A percentile compares a stretch with the other conserved stretches of the same genome.
Evolutionary conservation across 1,140 invertebrate species (phyloP).

Genomic region (Lerema accius): DNA sequence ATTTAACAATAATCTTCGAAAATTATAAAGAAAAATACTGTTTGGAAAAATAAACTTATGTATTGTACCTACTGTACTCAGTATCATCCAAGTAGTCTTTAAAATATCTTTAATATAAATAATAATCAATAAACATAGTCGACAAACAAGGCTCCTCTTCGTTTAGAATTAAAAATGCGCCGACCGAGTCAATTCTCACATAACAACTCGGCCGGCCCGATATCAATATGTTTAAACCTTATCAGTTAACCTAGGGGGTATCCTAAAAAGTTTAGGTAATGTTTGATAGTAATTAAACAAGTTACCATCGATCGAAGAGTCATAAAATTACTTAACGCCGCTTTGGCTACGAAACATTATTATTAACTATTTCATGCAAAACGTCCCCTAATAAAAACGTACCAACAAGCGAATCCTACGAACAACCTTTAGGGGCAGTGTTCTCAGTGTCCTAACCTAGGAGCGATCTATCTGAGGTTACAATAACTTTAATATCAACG

Average conservation of each 20-base stretch:
- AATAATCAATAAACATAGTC: no score
- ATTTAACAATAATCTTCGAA: no score
- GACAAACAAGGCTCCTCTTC: no score
- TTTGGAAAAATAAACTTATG: no score
- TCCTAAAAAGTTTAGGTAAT: conserved; percentile 65
- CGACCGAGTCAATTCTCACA: neutral
- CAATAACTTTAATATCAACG: conserved; percentile 25
- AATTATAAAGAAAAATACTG: no score
- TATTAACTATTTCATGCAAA: conserved; percentile 24
- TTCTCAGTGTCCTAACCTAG: conserved; percentile 23
- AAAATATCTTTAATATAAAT: no score
- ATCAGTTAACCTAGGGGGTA: conserved; percentile 57
- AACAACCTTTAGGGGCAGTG: conserved; percentile 26
- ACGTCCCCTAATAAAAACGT: conserved; percentile 19
- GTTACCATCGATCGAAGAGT: conserved; percentile 59
- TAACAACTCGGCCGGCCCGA: conserved; percentile 32
- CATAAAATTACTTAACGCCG: conserved; percentile 52
- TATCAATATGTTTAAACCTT: conserved; percentile 9
- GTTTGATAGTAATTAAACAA: conserved; percentile 60
- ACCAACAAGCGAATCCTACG: conserved; percentile 19
- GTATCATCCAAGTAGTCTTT: no score
- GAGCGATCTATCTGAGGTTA: conserved; percentile 18
- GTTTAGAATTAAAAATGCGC: no score
- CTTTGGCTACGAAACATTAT: conserved; percentile 12
- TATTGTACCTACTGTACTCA: no score